Conservation (phyloP, 2,888 invertebrate species). For the Hirtodrosophila duncani region DNA sequence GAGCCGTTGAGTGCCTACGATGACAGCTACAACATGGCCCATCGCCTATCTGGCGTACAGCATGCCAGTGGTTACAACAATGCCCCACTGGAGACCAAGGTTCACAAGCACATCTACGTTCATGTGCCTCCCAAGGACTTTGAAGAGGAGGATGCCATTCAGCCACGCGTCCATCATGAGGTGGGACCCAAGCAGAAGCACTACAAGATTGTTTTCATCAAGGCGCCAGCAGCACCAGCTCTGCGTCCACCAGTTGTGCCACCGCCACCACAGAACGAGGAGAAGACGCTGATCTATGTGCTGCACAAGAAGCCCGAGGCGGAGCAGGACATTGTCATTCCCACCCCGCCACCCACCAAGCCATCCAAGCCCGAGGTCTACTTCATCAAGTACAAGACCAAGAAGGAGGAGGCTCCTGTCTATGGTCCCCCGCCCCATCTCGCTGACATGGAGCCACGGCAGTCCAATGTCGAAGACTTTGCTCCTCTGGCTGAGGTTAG, state of each 20-base stretch:
- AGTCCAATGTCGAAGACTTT: constrained; percentile 40
- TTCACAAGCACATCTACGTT: constrained; percentile 77
- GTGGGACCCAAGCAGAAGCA: constrained; percentile 87
- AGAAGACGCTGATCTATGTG: constrained; percentile 92
- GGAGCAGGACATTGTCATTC: constrained; percentile 87
- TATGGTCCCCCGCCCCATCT: constrained; percentile 74
- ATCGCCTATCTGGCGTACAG: constrained; percentile 61
- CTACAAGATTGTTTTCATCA: constrained; percentile 95
- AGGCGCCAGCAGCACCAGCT: constrained; percentile 89
- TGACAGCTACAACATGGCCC: constrained; percentile 74
- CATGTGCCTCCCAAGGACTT: constrained; percentile 77
- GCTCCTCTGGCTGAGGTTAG: constrained; percentile 45
- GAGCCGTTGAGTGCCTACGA: constrained; percentile 47
- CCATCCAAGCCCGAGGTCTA: constrained; percentile 93
- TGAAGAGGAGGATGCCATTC: constrained; percentile 72
- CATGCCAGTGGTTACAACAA: constrained; percentile 67
- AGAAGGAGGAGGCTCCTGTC: constrained; percentile 74
- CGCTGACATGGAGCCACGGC: constrained; percentile 56
- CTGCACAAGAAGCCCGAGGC: constrained; percentile 92
- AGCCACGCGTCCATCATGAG: constrained; percentile 72
- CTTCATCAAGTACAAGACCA: constrained; percentile 82
- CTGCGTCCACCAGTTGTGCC: constrained; percentile 89
- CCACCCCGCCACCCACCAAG: constrained; percentile 87
- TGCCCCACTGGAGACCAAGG: constrained; percentile 60
- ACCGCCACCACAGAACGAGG: constrained; percentile 87